A percentile compares a stretch with the other conserved stretches of the same genome.
Conservation (phyloP, 2,888 invertebrate genomes). For the Drosophila algonquin region DNA sequence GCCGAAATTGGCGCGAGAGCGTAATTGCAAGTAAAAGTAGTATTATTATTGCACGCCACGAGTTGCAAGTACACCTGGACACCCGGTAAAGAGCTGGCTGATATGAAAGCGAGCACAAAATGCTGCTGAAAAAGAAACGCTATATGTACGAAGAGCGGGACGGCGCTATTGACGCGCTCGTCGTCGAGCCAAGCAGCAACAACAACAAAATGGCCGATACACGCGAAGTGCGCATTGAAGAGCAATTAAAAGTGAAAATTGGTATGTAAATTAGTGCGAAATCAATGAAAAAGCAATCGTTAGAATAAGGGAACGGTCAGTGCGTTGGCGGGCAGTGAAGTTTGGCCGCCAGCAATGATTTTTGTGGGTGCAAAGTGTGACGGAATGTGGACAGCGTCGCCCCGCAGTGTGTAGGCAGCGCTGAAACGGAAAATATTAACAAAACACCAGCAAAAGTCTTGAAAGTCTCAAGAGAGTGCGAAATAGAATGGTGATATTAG, state of each 20-base stretch:
- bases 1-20: not conserved
- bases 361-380: conserved; percentile 62
- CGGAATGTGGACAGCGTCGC: conserved; percentile 73
- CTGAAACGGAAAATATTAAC: conserved; percentile 24
- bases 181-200: conserved; percentile 71
- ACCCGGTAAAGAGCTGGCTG: conserved; percentile 22
- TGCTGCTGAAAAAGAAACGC: conserved; percentile 82
- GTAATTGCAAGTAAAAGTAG: not conserved
- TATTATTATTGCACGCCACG: not conserved
- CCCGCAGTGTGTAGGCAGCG: conserved; percentile 33
- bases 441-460: conserved; percentile 19
- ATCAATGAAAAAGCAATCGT: conserved; percentile 49
- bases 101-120: conserved; percentile 63
- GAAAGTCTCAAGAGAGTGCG: not conserved
- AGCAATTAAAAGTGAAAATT: conserved; percentile 97
- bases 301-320: conserved; percentile 30
- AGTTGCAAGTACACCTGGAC: conserved; percentile 17
- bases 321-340: conserved; percentile 16
- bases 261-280: conserved; percentile 87
- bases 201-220: conserved; percentile 92
- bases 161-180: conserved; percentile 64
- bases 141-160: conserved; percentile 79
- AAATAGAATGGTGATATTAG: conserved; percentile 2
- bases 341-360: conserved; percentile 35
- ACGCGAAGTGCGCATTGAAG: conserved; percentile 95